Conservation (phyloP, 2,888 invertebrate species). For the Mesoligia furuncula region DNA sequence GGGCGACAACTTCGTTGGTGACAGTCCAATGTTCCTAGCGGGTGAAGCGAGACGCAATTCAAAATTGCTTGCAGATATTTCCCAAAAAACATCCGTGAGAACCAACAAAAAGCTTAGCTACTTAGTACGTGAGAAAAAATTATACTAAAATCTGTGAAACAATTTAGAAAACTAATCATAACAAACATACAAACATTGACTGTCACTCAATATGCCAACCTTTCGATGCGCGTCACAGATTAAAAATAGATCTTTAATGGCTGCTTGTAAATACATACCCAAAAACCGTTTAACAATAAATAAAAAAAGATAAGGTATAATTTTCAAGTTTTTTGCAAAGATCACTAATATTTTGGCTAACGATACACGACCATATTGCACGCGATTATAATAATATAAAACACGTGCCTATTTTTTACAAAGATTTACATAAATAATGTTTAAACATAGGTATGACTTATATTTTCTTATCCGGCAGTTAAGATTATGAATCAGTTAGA, state of each 20-base stretch:
- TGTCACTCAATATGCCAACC: not conserved
- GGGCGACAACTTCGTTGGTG: not conserved
- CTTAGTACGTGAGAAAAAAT: no score
- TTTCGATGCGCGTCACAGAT: not conserved
- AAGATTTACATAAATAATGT: conserved; percentile 19
- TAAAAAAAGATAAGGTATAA: not conserved
- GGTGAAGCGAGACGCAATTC: not conserved
- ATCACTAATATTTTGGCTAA: conserved; percentile 22
- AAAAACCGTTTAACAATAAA: conserved; percentile 7
- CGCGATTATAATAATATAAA: conserved; percentile 1
- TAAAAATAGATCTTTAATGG: not conserved
- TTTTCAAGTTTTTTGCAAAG: conserved; percentile 17
- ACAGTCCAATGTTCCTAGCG: not conserved
- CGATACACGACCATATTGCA: conserved; percentile 2
- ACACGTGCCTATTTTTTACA: conserved; percentile 31
- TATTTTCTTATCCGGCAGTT: conserved; percentile 39
- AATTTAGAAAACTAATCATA: not conserved
- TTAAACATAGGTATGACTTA: conserved; percentile 10
- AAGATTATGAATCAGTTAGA: conserved; percentile 26
- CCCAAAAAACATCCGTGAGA: not conserved
- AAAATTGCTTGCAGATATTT: not conserved
- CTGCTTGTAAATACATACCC: conserved; percentile 6
- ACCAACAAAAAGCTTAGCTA: not conserved
- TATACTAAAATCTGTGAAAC: not conserved
- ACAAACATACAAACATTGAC: not conserved